Evolutionary conservation across 2,113 vertebrate species (phyloP).

Genomic region (Cettia cetti): DNA sequence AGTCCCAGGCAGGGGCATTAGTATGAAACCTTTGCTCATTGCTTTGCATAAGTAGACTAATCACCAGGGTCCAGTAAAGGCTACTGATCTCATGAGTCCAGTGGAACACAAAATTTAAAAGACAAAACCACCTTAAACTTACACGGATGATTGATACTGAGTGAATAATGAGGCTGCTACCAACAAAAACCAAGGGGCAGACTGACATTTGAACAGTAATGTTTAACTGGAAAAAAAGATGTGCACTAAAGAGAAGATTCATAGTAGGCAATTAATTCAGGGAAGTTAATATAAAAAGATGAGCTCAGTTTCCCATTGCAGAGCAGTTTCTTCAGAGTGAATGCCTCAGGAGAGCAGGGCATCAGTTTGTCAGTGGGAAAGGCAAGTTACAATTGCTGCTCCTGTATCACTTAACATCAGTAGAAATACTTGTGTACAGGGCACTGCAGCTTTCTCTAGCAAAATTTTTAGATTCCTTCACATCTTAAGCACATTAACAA

Average conservation of each 20-base stretch:
- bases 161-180: neutral
- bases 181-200: neutral
- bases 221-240: neutral
- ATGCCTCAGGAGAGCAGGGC: neutral
- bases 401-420: neutral
- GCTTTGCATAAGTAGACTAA: neutral
- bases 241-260: neutral
- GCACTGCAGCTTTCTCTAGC: neutral
- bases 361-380: neutral
- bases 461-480: neutral
- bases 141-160: neutral
- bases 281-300: neutral
- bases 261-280: neutral
- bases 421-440: neutral
- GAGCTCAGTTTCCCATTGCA: neutral
- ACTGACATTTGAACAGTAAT: neutral
- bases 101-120: neutral
- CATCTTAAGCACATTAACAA: neutral
- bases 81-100: neutral
- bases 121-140: neutral
- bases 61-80: neutral
- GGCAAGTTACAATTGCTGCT: accelerated
- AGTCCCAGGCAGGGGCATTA: neutral
- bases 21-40: neutral
- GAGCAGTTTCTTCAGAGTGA: neutral